Percentiles rank a stretch among this genome's conserved stretches.
Evolutionary conservation across 2,888 invertebrate genomes (phyloP).

Genomic region (Nasonia oneida): DNA sequence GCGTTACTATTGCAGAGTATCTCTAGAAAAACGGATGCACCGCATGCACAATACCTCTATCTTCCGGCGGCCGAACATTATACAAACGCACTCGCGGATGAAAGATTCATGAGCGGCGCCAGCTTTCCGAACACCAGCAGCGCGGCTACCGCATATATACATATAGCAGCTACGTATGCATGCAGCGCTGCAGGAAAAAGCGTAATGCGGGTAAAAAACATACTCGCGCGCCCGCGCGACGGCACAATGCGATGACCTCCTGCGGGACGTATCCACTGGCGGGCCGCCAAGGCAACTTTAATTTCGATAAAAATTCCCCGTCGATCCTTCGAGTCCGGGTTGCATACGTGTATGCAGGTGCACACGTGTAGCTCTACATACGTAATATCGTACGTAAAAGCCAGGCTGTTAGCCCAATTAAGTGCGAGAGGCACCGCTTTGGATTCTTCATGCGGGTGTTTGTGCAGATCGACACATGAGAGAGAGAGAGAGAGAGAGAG

Average conservation of each 20-base stretch:
- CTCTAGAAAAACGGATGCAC: neutral
- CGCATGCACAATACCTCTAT: neutral
- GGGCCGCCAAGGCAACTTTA: conserved; percentile 45
- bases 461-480: too few relatives aligned
- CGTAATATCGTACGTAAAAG: neutral
- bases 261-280: conserved; percentile 12
- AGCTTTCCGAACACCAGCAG: conserved; percentile 22
- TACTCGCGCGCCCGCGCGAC: too few relatives aligned
- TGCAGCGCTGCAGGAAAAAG: neutral
- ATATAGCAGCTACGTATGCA: neutral
- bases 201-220: neutral
- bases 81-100: conserved; percentile 26
- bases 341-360: neutral
- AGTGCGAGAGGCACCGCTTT: neutral
- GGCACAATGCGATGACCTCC: neutral
- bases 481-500: too few relatives aligned
- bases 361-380: too few relatives aligned
- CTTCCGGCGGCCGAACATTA: neutral
- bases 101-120: conserved; percentile 39
- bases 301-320: conserved; percentile 56
- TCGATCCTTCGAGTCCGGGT: neutral
- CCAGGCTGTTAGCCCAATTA: conserved; percentile 31
- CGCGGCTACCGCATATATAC: neutral
- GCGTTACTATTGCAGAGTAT: neutral
- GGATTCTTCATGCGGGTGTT: neutral